Evolutionary conservation across 2,113 vertebrate genomes (phyloP).

Genomic region (Oncorhynchus nerka): DNA sequence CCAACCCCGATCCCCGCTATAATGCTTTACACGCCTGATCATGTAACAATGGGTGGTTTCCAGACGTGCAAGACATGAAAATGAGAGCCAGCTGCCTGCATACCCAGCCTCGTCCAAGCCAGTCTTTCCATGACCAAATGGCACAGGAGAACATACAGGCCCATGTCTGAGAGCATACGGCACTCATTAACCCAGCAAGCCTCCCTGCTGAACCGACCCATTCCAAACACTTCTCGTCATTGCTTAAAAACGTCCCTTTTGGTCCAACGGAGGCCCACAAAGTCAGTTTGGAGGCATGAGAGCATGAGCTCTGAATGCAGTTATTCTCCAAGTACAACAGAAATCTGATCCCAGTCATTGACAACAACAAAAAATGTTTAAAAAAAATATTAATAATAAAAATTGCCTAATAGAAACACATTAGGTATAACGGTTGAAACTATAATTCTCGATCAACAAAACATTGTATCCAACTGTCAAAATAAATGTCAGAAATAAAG

Average conservation of each 20-base stretch:
- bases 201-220: too few relatives aligned
- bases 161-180: background rate
- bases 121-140: constrained; percentile 3
- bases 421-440: too few relatives aligned
- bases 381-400: too few relatives aligned
- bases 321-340: background rate
- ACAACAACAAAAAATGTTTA: too few relatives aligned
- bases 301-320: background rate
- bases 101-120: background rate
- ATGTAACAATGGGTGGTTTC: background rate
- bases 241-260: too few relatives aligned
- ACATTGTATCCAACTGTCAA: too few relatives aligned
- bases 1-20: background rate
- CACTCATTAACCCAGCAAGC: constrained; percentile 2
- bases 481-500: too few relatives aligned
- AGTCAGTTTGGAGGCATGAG: background rate
- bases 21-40: background rate
- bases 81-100: background rate
- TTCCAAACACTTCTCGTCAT: too few relatives aligned
- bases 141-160: background rate
- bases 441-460: too few relatives aligned
- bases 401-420: too few relatives aligned
- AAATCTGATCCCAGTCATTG: background rate
- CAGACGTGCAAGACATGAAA: background rate
- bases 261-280: background rate